Evolutionary conservation across 2,888 invertebrate genomes (phyloP), one percentile per base, ranked within the genome.

Genomic region (Tuberolachnus salignus): DNA sequence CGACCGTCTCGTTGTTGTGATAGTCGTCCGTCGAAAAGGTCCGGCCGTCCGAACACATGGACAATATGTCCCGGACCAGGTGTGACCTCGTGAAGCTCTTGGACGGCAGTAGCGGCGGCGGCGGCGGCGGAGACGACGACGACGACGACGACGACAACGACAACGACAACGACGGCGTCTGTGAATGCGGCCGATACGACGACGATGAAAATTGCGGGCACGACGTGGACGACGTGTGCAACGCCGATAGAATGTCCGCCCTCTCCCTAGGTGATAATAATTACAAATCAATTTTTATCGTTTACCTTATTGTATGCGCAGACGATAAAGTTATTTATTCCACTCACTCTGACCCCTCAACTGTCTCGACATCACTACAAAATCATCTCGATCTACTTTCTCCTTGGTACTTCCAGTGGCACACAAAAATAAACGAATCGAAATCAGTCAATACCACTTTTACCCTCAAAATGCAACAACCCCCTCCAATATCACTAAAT

Each of bases 11-110:
- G 19, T 21, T 13, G 19, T 61, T 26, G 16, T 26, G 72, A 9
- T 73, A 51, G 0, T 73, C 63, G 51, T 73, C 63, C 51, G 73
- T 1, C 11, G 73, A 63, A 51, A 19, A 44, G n/a, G 61, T 42
- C 14, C 53, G 6, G 1, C 1, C 59, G 19, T 78, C 67, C 16
- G 57, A 34, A 11, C 55, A 78, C 67, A 78, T 78, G 11, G 46
- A 19, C 44, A 78, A 49, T 46, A 67, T 78, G 49, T 78, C 67
- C 26, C 44, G 59, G 11, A 78, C 19, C 1, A 55, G 46, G 46
- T 55, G 66, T n/a, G 74, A 57, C 8, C 34, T 19, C 16, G 19
- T 67, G 46, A 59, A 75, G n/a, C 49, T 34, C 23, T 66, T n/a
- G 66, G 55, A 26, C 19, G n/a, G 10, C 34, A 11, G 0, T n/a